Base-by-base conservation (phyloP, 1,140 invertebrate genomes). In the Nephotettix cincticeps region DNA sequence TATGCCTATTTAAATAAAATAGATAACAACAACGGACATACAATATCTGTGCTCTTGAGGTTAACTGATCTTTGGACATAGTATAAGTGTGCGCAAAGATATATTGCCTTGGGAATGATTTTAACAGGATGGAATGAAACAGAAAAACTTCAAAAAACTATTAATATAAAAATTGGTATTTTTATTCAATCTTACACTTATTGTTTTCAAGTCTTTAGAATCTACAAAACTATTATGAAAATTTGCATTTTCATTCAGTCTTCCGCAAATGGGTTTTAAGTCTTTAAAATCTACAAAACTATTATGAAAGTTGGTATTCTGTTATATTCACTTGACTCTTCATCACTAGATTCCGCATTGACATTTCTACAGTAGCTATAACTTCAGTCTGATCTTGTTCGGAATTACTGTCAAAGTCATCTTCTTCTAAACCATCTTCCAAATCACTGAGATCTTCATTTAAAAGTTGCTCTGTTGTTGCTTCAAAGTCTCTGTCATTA, bases 361-460 rank as follows among this genome's bases (percentile, higher is more conserved):
- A 6, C 9, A 21, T 54, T 54, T 54, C 23, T 6, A 40, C 17
- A 17, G 36, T 9, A 40, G 17, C 51, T 11, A 14, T 19, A 56
- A 56, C 9, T 19, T 56, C 51, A 56, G 6, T 23, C 51, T 21
- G 21, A 28, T 29, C 58, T 63, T 27, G 58, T 63, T 63, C 29
- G 27, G 58, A 63, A 63, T 6, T 21, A 27, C 4, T 63, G 58
- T 63, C 58, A 63, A 63, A 63, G 11, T 30, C 13, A 63, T 63
- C 58, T 19, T 63, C 58, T 63, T 54, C 47, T 21, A 54, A 11
- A 54, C 47, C 47, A 11, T 11, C 47, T 21, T 54, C 47, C 23
- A 21, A 54, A 43, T 43, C 19, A 21, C 19, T 54, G 23, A 54
- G 13, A 11, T 54, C 9, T 54, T 54, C 47, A 21, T 54, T 54